These are phyloP conservation scores for Gadus chalcogrammus DNA, from an alignment of 2,113 vertebrate species.

Conservation along the genomic window DNA sequence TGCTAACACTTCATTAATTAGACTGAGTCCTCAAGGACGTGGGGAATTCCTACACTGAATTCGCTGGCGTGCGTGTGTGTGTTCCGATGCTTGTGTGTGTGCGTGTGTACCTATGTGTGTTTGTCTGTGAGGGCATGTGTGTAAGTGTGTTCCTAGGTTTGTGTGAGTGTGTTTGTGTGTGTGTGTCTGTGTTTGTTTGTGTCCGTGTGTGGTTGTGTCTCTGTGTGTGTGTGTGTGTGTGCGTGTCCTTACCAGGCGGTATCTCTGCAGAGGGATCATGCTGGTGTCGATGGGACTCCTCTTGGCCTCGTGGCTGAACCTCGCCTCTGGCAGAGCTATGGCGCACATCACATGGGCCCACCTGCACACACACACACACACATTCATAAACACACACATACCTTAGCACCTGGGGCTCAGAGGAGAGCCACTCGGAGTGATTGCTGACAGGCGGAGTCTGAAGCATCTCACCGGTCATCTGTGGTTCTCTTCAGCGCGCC, in stretches of 20 bases:
- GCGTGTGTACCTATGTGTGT: too few species aligned
- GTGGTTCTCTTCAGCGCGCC: slow-evolving; percentile 93
- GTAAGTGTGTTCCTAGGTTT: neutral
- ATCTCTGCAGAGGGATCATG: slow-evolving; percentile 89
- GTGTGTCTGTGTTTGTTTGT: slow-evolving; percentile 11
- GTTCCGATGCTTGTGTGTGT: slow-evolving; percentile 10
- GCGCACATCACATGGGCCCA: slow-evolving; percentile 97
- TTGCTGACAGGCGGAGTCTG: too few species aligned
- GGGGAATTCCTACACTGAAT: slow-evolving; percentile 39
- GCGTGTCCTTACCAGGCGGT: slow-evolving; percentile 87
- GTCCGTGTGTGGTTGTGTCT: neutral
- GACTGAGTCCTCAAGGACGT: slow-evolving; percentile 54
- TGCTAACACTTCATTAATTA: slow-evolving; percentile 73
- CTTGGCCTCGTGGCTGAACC: slow-evolving; percentile 84
- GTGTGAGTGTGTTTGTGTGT: slow-evolving; percentile 15
- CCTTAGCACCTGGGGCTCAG: neutral
- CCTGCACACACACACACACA: slow-evolving; percentile 60
- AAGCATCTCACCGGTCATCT: slow-evolving; percentile 82
- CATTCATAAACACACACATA: slow-evolving; percentile 15
- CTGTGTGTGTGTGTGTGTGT: slow-evolving; percentile 28
- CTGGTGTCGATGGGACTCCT: slow-evolving; percentile 88
- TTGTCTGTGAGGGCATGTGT: slow-evolving; percentile 1
- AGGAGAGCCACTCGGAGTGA: too few species aligned
- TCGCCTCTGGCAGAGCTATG: slow-evolving; percentile 90
- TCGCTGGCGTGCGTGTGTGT: slow-evolving; percentile 7